Conservation (phyloP, 2,113 vertebrate species). For the Brachyhypopomus occidentalis region DNA sequence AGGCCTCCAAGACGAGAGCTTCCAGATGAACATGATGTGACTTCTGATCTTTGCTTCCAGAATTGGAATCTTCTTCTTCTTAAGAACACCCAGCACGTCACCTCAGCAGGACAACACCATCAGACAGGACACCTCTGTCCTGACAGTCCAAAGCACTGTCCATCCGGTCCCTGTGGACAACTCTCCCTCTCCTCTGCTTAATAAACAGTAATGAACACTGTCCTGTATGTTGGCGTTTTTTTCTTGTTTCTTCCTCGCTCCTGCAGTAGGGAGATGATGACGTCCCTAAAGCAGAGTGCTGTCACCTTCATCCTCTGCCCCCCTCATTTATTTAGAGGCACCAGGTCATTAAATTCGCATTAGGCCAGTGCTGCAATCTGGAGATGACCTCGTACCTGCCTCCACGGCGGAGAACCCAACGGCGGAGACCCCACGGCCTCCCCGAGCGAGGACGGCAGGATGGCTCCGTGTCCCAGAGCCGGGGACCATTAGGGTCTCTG, state of each 20-base stretch:
- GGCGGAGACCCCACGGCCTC: background rate
- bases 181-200: conserved; percentile 21
- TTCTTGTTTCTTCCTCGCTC: background rate
- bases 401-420: conserved; percentile 81
- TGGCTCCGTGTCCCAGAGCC: conserved; percentile 89
- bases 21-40: background rate
- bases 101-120: background rate
- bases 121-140: background rate
- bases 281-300: conserved; percentile 80
- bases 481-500: conserved; percentile 89
- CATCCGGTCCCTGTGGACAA: background rate
- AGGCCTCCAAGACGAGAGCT: background rate
- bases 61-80: conserved; percentile 17
- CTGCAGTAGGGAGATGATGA: conserved; percentile 70
- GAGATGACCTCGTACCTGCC: conserved; percentile 93
- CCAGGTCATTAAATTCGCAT: conserved; percentile 99
- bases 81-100: background rate
- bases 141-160: background rate
- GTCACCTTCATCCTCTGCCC: conserved; percentile 92
- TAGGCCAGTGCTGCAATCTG: conserved; percentile 88
- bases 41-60: conserved; percentile 15
- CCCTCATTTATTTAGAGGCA: conserved; percentile 92
- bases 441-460: conserved; percentile 68
- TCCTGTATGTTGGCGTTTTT: conserved; percentile 22
- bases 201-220: conserved; percentile 49